Conservation (phyloP, 2,888 invertebrate species). For the Empis stercorea region DNA sequence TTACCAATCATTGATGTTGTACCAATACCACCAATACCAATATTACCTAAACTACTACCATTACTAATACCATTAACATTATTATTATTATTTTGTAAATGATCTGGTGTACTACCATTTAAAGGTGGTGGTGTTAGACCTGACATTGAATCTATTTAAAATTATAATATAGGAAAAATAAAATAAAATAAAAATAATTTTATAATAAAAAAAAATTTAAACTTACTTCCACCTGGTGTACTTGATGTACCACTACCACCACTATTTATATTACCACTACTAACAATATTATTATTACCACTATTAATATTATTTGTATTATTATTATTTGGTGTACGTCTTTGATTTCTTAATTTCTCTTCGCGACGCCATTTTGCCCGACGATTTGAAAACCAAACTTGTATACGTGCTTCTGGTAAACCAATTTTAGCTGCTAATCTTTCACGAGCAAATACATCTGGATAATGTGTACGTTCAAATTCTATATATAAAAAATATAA, state of each 20-base stretch:
- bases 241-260: constrained; percentile 23
- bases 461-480: constrained; percentile 95
- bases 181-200: not conserved
- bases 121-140: constrained; percentile 15
- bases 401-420: constrained; percentile 97
- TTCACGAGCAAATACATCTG: constrained; percentile 93
- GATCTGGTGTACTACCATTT: constrained; percentile 7
- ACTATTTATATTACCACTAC: constrained; percentile 19
- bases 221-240: constrained; percentile 32
- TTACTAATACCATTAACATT: constrained; percentile 4
- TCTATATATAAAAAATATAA: too few relatives aligned
- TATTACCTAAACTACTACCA: constrained; percentile 10
- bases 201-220: not conserved
- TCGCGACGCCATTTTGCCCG: constrained; percentile 96
- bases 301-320: constrained; percentile 6
- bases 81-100: constrained; percentile 8
- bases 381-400: constrained; percentile 72
- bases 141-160: constrained; percentile 11
- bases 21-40: constrained; percentile 6
- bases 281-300: constrained; percentile 15
- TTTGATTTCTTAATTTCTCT: constrained; percentile 91
- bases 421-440: constrained; percentile 93
- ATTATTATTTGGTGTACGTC: constrained; percentile 39
- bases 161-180: not conserved
- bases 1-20: constrained; percentile 6